Evolutionary conservation across 2,888 invertebrate species (phyloP).

Genomic region (Proisotoma minuta): DNA sequence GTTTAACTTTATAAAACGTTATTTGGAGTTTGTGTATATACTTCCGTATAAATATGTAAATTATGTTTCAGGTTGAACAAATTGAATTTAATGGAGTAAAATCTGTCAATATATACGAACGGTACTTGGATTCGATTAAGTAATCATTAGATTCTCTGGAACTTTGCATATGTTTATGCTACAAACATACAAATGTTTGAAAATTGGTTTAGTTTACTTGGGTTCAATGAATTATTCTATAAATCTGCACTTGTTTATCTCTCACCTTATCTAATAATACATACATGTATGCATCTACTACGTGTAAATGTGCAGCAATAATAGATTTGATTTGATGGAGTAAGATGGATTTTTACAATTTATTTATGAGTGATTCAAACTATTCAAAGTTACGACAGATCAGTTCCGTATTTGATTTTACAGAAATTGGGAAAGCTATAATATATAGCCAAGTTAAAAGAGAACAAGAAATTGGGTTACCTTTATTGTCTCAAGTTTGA

Average conservation of each 20-base stretch:
- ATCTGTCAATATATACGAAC: not conserved
- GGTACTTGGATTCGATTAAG: not conserved
- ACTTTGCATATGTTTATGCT: not conserved
- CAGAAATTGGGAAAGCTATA: too few species aligned
- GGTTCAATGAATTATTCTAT: too few species aligned
- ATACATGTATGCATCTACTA: too few species aligned
- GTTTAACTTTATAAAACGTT: too few species aligned
- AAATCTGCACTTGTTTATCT: not conserved
- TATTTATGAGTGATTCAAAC: too few species aligned
- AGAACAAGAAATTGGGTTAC: not conserved
- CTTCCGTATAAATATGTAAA: conserved; percentile 3
- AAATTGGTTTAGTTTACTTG: not conserved
- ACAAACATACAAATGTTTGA: not conserved
- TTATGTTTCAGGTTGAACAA: not conserved
- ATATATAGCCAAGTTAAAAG: not conserved
- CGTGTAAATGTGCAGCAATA: too few species aligned
- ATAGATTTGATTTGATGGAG: too few species aligned
- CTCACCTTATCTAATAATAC: too few species aligned
- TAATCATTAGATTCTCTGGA: not conserved
- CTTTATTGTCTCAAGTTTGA: not conserved
- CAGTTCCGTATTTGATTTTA: not conserved
- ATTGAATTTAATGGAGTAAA: not conserved
- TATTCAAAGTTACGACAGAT: too few species aligned
- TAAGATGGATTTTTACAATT: too few species aligned
- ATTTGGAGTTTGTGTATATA: too few species aligned